Evolutionary conservation across 2,888 invertebrate genomes (phyloP).

Genomic region (Chrysolina americana): DNA sequence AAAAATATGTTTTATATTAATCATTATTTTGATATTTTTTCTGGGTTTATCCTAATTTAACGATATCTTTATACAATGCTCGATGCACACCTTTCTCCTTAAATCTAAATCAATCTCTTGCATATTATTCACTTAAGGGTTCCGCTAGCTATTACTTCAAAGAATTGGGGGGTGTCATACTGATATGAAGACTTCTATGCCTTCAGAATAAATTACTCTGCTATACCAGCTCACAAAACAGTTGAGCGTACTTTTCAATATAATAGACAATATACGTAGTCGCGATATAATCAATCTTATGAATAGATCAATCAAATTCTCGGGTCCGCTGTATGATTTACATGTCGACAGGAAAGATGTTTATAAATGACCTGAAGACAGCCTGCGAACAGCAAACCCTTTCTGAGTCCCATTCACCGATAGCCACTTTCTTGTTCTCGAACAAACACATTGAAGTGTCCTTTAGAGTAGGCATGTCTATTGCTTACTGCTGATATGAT

Average conservation of each 20-base stretch:
- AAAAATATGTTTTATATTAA: too few species aligned
- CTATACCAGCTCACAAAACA: constrained; percentile 32
- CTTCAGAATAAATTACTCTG: constrained; percentile 6
- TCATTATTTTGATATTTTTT: too few species aligned
- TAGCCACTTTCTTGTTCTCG: background rate
- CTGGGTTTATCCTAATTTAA: too few species aligned
- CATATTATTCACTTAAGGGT: too few species aligned
- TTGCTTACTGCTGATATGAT: too few species aligned
- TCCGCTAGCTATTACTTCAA: background rate
- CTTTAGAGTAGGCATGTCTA: too few species aligned
- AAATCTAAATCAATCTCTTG: too few species aligned
- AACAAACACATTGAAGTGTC: background rate
- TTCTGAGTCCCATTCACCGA: constrained; percentile 55
- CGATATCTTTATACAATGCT: too few species aligned
- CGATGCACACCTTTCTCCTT: too few species aligned
- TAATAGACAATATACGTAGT: constrained; percentile 55
- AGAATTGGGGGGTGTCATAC: background rate
- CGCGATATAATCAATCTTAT: constrained; percentile 69
- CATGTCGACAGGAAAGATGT: constrained; percentile 70
- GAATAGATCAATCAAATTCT: constrained; percentile 71
- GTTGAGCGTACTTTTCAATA: constrained; percentile 46
- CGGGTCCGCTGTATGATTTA: constrained; percentile 69
- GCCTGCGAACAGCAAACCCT: constrained; percentile 54
- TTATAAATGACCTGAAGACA: constrained; percentile 70
- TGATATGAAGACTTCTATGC: background rate